phyloP scores from a whole-genome alignment of 2,113 vertebrate genomes.

The Cryptomyrus ogoouensis region DNA sequence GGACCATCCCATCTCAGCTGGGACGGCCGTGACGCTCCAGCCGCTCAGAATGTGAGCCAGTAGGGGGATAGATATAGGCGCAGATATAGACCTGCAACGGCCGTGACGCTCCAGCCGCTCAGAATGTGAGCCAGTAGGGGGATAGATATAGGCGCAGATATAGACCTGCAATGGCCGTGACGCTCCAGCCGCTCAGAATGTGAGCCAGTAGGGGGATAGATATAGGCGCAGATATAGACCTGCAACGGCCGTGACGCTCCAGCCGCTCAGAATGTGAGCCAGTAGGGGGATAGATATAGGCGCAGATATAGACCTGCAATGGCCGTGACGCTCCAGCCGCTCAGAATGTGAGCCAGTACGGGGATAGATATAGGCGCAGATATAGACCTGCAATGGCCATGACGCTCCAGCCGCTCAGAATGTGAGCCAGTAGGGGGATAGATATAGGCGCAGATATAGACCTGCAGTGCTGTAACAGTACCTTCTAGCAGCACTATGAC shows the following conservation, averaged over 20 bases:
- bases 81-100: too few species aligned
- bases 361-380: background rate
- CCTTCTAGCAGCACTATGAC: background rate
- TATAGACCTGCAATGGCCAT: background rate
- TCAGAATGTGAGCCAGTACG: too few species aligned
- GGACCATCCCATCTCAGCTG: background rate
- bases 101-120: too few species aligned
- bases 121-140: too few species aligned
- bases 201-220: background rate
- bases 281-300: too few species aligned
- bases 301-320: background rate
- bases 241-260: too few species aligned
- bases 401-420: background rate
- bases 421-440: background rate
- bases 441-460: background rate
- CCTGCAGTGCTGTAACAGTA: background rate
- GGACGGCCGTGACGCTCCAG: background rate
- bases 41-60: background rate
- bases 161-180: background rate
- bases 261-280: too few species aligned
- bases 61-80: too few species aligned
- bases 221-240: background rate
- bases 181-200: background rate
- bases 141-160: background rate
- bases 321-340: too few species aligned